Evolutionary conservation across 2,113 vertebrate genomes (phyloP), one percentile per base, ranked within the genome.

Genomic region (Lates calcarifer): DNA sequence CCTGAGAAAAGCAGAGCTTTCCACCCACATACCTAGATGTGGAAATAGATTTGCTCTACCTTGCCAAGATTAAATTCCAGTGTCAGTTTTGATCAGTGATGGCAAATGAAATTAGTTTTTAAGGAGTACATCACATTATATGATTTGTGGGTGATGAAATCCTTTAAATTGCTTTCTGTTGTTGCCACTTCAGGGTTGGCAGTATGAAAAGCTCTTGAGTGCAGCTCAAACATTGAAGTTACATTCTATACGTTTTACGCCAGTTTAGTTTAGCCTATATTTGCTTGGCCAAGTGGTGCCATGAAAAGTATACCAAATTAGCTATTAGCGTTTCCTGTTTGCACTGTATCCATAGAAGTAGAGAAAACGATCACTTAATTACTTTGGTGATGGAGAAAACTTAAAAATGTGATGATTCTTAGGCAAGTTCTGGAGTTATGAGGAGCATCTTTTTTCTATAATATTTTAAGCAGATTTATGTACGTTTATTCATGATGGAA

Each of bases 31-130:
- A 67, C 49, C 57, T 24, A 53, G 49, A 61, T 8, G 13, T 62
- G 67, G 41, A 69, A 70, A 82, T 62, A 77, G 55, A 84, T 79
- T 72, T 1, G 18, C 13, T 33, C 31, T 51, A 56, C 58, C 58
- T 71, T 79, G 45, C 22, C 28, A 43, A 75, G 83, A 80, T 86
- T 29, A 62, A 86, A 82, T 64, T 28, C 43, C 24, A 28, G 28
- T 82, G 71, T 84, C 73, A 55, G 51, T 60, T 85, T 87, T 79
- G 58, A 80, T 81, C 39, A 62, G 73, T 22, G 43, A 29, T 70
- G 18, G 47, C 9, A 61, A 53, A 73, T 75, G 31, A 35, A 71
- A 66, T 64, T 53, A 9, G 12, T 28, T 41, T 26, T 77, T n/a
- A 43, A 12, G 14, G 6, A 33, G 39, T 55, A 24, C 53, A 28